Conservation (phyloP, 2,888 invertebrate species). For the Sturmia bella region DNA sequence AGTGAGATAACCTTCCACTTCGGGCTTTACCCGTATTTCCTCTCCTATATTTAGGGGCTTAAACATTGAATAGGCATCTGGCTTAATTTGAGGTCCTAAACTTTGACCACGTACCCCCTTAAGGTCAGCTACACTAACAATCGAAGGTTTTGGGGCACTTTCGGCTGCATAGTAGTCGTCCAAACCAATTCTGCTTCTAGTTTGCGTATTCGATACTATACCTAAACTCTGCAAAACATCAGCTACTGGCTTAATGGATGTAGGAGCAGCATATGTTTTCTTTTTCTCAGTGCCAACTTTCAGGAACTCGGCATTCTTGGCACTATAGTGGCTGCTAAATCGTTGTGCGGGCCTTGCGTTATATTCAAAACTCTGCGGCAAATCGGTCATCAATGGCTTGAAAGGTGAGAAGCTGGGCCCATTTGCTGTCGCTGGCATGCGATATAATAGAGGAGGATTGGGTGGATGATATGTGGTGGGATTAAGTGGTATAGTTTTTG, state of each 20-base stretch:
- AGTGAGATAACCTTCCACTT: slow-evolving; percentile 80
- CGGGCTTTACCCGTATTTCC: slow-evolving; percentile 78
- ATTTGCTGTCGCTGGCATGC: slow-evolving; percentile 72
- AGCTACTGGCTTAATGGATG: slow-evolving; percentile 76
- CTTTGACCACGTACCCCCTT: slow-evolving; percentile 73
- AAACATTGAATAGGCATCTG: slow-evolving; percentile 80
- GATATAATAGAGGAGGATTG: slow-evolving; percentile 74
- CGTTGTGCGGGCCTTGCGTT: slow-evolving; percentile 73
- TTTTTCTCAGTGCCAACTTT: slow-evolving; percentile 71
- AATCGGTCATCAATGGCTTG: slow-evolving; percentile 67
- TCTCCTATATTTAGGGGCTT: slow-evolving; percentile 81
- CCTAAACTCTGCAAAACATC: slow-evolving; percentile 78
- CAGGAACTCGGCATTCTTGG: slow-evolving; percentile 78
- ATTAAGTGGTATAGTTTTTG: slow-evolving; percentile 72
- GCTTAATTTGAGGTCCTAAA: slow-evolving; percentile 76
- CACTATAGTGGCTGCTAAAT: slow-evolving; percentile 82
- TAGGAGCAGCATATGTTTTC: slow-evolving; percentile 64
- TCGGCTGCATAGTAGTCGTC: slow-evolving; percentile 78
- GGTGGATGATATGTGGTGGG: slow-evolving; percentile 77
- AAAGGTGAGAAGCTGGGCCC: slow-evolving; percentile 42
- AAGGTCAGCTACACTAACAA: slow-evolving; percentile 76
- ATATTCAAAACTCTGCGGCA: slow-evolving; percentile 64
- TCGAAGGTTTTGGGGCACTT: slow-evolving; percentile 76
- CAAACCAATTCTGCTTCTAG: slow-evolving; percentile 74
- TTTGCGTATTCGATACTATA: slow-evolving; percentile 79